Conservation (phyloP, 2,888 invertebrate genomes). For the Nemurella pictetii region DNA sequence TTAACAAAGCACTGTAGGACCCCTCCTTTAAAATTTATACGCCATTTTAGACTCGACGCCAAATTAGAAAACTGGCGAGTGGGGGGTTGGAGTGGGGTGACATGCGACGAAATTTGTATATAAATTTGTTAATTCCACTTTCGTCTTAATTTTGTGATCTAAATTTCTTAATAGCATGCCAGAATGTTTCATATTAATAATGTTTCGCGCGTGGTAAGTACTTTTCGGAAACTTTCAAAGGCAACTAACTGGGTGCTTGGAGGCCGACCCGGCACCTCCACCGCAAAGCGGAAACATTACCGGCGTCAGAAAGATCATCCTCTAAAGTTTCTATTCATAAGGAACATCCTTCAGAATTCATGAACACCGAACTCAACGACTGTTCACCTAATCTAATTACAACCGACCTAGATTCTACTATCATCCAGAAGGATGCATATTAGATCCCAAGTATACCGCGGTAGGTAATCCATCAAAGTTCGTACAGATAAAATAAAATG, state of each 20-base stretch:
- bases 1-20: neutral
- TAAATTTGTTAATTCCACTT: neutral
- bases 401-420: neutral
- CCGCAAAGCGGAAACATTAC: neutral
- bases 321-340: neutral
- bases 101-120: neutral
- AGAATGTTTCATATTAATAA: neutral
- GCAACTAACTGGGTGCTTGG: neutral
- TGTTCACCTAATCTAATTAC: neutral
- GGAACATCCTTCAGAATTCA: neutral
- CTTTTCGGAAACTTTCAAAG: neutral
- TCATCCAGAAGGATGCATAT: neutral
- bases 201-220: neutral
- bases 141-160: neutral
- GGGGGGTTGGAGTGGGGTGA: neutral
- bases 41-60: neutral
- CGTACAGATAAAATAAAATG: neutral
- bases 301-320: neutral
- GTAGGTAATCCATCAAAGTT: neutral
- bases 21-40: neutral
- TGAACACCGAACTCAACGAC: neutral
- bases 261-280: neutral
- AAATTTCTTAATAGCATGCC: neutral
- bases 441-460: neutral
- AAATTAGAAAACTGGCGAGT: neutral